Percentiles rank a stretch among this genome's conserved stretches.
These are phyloP conservation scores for Cranoglanis bouderius DNA, from an alignment of 2,113 vertebrate species.

Conservation along the genomic window DNA sequence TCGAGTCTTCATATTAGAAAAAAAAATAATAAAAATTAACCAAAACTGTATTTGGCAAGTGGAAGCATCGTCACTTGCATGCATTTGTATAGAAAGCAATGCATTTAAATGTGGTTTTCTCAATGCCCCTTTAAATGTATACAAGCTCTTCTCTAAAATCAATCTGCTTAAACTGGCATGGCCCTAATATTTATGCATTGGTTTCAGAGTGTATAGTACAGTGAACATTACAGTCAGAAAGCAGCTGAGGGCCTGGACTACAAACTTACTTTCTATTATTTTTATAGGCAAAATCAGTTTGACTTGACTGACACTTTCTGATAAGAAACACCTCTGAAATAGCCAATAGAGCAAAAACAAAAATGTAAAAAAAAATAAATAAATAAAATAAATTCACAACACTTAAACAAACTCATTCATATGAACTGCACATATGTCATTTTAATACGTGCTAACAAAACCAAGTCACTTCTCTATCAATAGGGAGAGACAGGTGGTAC, in stretches of 20 bases:
- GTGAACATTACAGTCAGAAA: conserved; percentile 14
- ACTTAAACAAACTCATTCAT: neutral
- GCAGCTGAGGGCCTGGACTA: neutral
- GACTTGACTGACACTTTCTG: conserved; percentile 37
- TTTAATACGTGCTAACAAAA: conserved; percentile 9
- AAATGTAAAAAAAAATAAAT: neutral
- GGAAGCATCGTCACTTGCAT: conserved; percentile 18
- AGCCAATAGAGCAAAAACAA: neutral
- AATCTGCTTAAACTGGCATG: conserved; percentile 43
- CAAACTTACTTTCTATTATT: conserved; percentile 24
- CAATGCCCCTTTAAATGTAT: conserved; percentile 16
- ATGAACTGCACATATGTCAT: conserved; percentile 37
- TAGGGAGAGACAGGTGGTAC: conserved; percentile 53
- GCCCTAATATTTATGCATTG: conserved; percentile 45
- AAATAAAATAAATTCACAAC: neutral
- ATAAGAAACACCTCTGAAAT: neutral
- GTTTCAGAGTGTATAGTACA: conserved; percentile 28
- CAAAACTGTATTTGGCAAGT: neutral
- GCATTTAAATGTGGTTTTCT: conserved; percentile 51
- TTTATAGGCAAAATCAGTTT: conserved; percentile 25
- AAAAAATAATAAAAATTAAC: neutral
- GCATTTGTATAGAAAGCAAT: conserved; percentile 38
- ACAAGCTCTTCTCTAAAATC: conserved; percentile 34
- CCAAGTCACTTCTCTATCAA: conserved; percentile 53
- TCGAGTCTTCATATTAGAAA: conserved; percentile 25